Base-by-base conservation (phyloP, 2,113 vertebrate genomes). In the Entomyzon cyanotis region DNA sequence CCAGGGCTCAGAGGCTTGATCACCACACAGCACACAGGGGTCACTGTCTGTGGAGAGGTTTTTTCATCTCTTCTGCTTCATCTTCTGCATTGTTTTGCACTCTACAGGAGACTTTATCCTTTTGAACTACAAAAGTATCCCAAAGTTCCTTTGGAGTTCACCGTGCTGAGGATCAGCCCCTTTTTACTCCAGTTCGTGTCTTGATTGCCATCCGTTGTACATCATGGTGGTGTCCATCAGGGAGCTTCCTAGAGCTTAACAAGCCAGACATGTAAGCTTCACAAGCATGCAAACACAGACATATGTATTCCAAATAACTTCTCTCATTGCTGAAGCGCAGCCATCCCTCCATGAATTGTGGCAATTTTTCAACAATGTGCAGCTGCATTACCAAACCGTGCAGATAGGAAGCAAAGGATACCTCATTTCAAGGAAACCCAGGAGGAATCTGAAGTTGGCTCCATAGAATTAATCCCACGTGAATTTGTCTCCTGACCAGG, bases 341-440 rank as follows among this genome's bases (percentile, higher is more conserved):
- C 80, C 77, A 93, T 83, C 83, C 87, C 5, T 46, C 80, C 94
- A 91, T 89, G 94, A 96, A 87, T 85, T 82, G 82, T 96, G 94
- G 93, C 95, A 96, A 30, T 81, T 97, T 91, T 96, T 96, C 91
- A 96, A 96, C 94, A 94, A 96, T 94, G 92, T 93, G 84, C 87
- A 96, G 91, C 92, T 95, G 95, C 88, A 85, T 87, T 88, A 77
- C 63, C 89, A 81, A 95, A 71, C 58, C 5, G 2, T 83, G 92
- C 78, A 94, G 76, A 62, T 64, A 70, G 87, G 90, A 97, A 94
- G 92, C 5, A 5, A 90, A 91, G 82, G 88, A 95, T 92, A 62
- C 65, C 63, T 96, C 74, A 77, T 86, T 81, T 85, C 86, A 94
- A 94, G 93, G 83, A 96, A 91, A 80, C 59, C 64, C 62, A 44